Conservation (phyloP, 2,113 vertebrate species). For the Oceanodroma tethys region DNA sequence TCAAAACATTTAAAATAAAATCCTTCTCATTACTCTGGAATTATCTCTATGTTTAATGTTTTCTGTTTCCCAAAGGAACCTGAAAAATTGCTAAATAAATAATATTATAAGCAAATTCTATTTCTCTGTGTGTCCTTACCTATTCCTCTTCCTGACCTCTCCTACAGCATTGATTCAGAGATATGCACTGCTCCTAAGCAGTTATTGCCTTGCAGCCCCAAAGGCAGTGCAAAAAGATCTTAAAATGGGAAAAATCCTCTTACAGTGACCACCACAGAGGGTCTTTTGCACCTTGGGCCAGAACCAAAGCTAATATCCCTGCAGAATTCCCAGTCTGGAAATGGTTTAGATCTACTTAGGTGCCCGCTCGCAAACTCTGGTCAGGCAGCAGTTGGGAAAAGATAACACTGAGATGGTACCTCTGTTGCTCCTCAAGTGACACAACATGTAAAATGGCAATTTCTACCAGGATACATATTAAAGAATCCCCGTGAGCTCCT, state of each 20-base stretch:
- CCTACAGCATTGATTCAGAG: neutral
- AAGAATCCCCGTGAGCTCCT: neutral
- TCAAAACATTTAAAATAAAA: neutral
- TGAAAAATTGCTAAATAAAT: neutral
- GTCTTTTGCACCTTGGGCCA: neutral
- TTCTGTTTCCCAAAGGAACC: neutral
- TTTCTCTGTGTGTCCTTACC: neutral
- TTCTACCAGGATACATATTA: neutral
- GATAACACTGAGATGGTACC: neutral
- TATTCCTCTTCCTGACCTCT: neutral
- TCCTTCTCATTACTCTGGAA: neutral
- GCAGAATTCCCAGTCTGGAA: neutral
- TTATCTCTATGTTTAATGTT: neutral
- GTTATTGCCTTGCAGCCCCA: neutral
- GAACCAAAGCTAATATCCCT: neutral
- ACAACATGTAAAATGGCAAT: neutral
- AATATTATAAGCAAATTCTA: neutral
- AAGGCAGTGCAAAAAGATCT: neutral
- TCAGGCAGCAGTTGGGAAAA: neutral
- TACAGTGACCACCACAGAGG: neutral
- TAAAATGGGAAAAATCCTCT: neutral
- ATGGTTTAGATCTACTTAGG: neutral
- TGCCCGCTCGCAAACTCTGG: neutral
- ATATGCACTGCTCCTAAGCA: neutral
- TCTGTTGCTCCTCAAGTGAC: neutral